A percentile compares a stretch with the other conserved stretches of the same genome.
Evolutionary conservation across 2,888 invertebrate genomes (phyloP).

Genomic region (Leptinotarsa tumamoca): DNA sequence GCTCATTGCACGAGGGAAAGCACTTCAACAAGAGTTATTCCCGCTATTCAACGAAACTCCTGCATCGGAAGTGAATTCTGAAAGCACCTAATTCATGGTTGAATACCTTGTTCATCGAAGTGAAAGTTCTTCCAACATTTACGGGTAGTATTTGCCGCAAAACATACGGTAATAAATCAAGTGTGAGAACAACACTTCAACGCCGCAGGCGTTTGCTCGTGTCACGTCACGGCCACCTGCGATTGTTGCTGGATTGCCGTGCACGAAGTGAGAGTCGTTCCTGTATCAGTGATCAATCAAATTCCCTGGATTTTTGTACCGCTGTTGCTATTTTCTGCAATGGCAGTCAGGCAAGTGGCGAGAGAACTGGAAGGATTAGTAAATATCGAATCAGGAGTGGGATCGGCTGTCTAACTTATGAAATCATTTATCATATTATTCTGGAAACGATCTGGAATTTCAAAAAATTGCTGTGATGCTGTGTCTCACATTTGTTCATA

Average conservation of each 20-base stretch:
- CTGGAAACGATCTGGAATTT: no score
- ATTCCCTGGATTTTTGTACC: neutral
- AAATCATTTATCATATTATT: no score
- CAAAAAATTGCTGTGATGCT: no score
- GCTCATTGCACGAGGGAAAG: no score
- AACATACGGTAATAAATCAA: conserved; percentile 28
- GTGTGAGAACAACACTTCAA: conserved; percentile 21
- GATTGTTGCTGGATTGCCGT: neutral
- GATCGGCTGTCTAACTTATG: no score
- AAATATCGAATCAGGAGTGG: no score
- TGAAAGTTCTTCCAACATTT: neutral
- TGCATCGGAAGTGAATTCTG: conserved; percentile 3
- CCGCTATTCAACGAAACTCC: neutral
- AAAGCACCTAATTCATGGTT: conserved; percentile 8
- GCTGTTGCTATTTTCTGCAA: no score
- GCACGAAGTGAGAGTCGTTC: neutral
- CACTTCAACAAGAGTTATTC: no score
- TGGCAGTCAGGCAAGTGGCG: no score
- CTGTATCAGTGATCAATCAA: conserved; percentile 2
- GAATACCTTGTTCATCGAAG: conserved; percentile 12
- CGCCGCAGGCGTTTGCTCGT: neutral
- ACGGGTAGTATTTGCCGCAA: conserved; percentile 18
- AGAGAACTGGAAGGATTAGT: no score
- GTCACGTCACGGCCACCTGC: conserved; percentile 29
- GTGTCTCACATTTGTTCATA: no score